phyloP scores from a whole-genome alignment of 92 coral and sea anemone genomes.

The Metridium senile region DNA sequence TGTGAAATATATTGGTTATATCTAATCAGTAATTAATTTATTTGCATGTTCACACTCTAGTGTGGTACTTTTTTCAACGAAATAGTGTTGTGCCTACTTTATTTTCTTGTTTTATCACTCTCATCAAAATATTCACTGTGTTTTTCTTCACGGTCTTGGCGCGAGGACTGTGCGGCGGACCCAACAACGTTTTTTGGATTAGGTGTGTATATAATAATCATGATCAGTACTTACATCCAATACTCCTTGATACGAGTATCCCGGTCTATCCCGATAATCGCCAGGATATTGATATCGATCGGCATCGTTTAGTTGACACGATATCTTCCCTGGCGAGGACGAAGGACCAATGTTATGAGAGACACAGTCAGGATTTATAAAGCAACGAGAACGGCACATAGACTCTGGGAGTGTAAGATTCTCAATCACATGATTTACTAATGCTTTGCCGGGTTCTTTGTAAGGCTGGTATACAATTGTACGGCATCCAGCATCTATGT shows the following conservation, averaged over 20 bases:
- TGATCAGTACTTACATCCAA: neutral
- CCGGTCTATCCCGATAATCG: slow-evolving; percentile 10
- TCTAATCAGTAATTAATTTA: too few species aligned
- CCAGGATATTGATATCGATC: slow-evolving; percentile 14
- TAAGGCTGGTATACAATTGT: neutral
- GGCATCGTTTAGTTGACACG: slow-evolving; percentile 16
- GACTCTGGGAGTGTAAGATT: neutral
- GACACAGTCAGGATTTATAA: neutral
- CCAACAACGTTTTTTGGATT: too few species aligned
- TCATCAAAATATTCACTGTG: too few species aligned
- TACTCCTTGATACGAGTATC: slow-evolving; percentile 1
- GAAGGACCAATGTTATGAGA: slow-evolving; percentile 2
- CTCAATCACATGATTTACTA: neutral
- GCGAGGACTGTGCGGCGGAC: too few species aligned
- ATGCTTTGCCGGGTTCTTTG: neutral
- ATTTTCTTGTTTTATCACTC: too few species aligned
- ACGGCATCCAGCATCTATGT: neutral
- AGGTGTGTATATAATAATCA: too few species aligned
- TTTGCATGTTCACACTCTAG: too few species aligned
- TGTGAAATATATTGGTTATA: too few species aligned
- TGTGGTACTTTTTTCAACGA: too few species aligned
- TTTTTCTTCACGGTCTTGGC: too few species aligned
- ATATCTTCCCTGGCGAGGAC: neutral
- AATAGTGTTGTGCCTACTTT: too few species aligned
- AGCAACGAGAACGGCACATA: neutral